Evolutionary conservation across 2,888 invertebrate genomes (phyloP), one percentile per base, ranked within the genome.

Genomic region (Oligia latruncula): DNA sequence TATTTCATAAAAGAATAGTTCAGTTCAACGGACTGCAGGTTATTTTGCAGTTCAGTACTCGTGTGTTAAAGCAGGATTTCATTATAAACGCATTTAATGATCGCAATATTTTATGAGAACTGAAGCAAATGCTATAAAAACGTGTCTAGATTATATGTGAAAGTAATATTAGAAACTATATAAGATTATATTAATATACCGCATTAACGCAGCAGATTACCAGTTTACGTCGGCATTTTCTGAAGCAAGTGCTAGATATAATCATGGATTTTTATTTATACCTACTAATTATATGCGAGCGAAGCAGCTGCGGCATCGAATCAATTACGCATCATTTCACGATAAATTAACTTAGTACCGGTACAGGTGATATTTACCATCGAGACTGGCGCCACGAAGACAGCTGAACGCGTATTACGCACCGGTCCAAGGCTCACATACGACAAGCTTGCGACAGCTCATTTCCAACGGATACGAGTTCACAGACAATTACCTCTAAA

Each of bases 401-500:
- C 90, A 92, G 91, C 89, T 92, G 91, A 86, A 87, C 80, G 81
- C 80, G 74, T 83, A 89, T 83, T 83, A 83, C 82, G 66, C 80
- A 82, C 83, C 85, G 78, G 81, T 82, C 66, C 17, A 67, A 80
- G 70, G 68, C 58, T 67, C 73, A 74, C 74, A 73, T 66, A 78
- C 71, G 55, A 49, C 71, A 64, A 81, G 71, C 73, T 74, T 71
- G 55, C 72, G 81, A 81, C 83, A 83, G 40, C 80, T 81, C 55
- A 80, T 81, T 85, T 85, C 77, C 86, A 87, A 81, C 84, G 81
- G 82, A 83, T 80, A 46, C 83, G 20, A 80, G 89, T 95, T 95
- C 94, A 93, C 94, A 94, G 93, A 91, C 94, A 94, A 95, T 95
- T 95, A 95, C 91, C 89, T 88, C 84, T 80, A 87, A 89, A 92